Evolutionary conservation across 2,113 vertebrate species (phyloP), one percentile per base, ranked within the genome.

Genomic region (Melanerpes formicivorus): DNA sequence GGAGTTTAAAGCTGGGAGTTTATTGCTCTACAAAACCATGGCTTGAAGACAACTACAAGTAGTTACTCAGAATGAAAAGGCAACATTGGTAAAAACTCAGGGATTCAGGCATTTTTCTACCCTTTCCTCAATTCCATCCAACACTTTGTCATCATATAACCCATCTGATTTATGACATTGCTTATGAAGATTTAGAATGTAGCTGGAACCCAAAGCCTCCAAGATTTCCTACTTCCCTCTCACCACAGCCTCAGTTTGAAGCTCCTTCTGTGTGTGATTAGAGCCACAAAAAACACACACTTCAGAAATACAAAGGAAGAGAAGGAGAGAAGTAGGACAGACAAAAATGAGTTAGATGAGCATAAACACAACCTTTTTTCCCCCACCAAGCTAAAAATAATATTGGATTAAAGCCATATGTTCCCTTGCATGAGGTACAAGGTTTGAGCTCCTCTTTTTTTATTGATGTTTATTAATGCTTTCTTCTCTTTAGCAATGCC

Each of bases 201-300:
- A 77, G 72, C 10, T 70, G 78, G 71, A 90, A 89, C 71, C 27
- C 81, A 89, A 92, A 89, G 75, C 52, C 84, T 87, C 67, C 2
- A 42, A 95, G 67, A 85, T 80, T 93, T 92, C 90, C 78, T 87
- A 56, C 84, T 92, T 76, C 48, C 77, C 64, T 86, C 84, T 89
- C 84, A 90, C 87, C 93, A 95, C 82, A 89, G 90, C 91, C 90
- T 92, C 56, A 90, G 13, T 88, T 70, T 89, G 89, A 96, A 92
- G 71, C 37, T 92, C 42, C 52, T 95, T 92, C 88, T 95, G 63
- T 44, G 74, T 84, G 71, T 82, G 81, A 90, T 84, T 90, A 88
- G 1, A 73, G 52, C 21, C 83, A 86, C 48, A 76, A 74, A 87
- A 92, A 95, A 74, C 64, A 84, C 44, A 87, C 30, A 81, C 46